Conservation (phyloP, 2,113 vertebrate species). For the Cephalopholis sonnerati region DNA sequence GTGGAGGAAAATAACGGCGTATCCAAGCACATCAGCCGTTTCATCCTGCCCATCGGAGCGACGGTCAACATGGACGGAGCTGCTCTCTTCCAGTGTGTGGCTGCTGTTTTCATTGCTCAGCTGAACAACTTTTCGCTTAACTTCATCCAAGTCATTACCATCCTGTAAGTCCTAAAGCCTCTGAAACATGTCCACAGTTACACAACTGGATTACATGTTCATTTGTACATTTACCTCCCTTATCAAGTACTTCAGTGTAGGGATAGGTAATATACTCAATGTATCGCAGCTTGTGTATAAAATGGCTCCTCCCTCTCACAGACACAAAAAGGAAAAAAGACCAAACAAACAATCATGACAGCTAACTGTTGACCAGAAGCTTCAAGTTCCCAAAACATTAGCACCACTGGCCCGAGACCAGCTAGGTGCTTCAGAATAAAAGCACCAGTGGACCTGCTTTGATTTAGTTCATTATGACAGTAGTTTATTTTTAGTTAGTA, state of each 20-base stretch:
- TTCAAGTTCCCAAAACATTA: too few relatives aligned
- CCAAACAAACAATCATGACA: too few relatives aligned
- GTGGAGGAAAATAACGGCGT: constrained; percentile 92
- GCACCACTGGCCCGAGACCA: too few relatives aligned
- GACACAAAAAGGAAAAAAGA: too few relatives aligned
- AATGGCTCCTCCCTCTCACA: too few relatives aligned
- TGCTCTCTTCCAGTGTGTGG: constrained; percentile 93
- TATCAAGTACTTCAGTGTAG: background rate
- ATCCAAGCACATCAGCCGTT: constrained; percentile 92
- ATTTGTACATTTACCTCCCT: background rate
- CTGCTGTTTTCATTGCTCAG: constrained; percentile 92
- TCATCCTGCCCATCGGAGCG: constrained; percentile 93
- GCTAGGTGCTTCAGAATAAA: too few relatives aligned
- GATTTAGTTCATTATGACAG: too few relatives aligned
- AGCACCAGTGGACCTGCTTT: too few relatives aligned
- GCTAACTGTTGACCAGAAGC: too few relatives aligned
- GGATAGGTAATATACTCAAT: too few relatives aligned
- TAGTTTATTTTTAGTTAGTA: too few relatives aligned
- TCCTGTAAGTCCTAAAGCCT: constrained; percentile 87
- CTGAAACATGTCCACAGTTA: background rate
- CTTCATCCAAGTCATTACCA: constrained; percentile 91
- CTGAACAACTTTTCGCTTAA: constrained; percentile 85
- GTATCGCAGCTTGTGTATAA: too few relatives aligned
- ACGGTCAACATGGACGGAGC: constrained; percentile 96
- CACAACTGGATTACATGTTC: background rate